Percentiles rank a stretch among this genome's conserved stretches.
Conservation (phyloP, 2,888 invertebrate species). For the Xylophagus ater region DNA sequence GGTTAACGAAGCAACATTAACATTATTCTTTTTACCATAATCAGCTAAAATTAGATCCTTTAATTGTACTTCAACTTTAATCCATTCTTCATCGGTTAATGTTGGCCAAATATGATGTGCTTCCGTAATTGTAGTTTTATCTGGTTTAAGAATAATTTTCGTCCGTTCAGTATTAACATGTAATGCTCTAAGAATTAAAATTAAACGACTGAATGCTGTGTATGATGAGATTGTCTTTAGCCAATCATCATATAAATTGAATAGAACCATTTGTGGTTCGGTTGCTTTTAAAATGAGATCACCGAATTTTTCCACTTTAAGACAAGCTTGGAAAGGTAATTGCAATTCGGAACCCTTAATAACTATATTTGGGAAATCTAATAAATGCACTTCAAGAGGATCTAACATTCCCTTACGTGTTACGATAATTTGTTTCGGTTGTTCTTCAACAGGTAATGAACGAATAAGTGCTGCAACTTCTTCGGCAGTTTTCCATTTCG, state of each 20-base stretch:
- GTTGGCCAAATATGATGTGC: constrained; percentile 99
- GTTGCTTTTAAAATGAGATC: constrained; percentile 98
- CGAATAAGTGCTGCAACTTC: constrained; percentile 99
- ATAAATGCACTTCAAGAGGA: constrained; percentile 95
- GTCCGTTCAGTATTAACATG: constrained; percentile 99
- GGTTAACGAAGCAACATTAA: constrained; percentile 96
- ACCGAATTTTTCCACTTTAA: constrained; percentile 98
- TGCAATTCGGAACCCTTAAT: constrained; percentile 99
- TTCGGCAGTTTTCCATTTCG: constrained; percentile 99
- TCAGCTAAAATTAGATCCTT: constrained; percentile 98
- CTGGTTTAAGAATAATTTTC: constrained; percentile 96
- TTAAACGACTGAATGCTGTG: constrained; percentile 95
- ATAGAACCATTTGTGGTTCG: constrained; percentile 99
- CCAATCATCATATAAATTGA: constrained; percentile 99
- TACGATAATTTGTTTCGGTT: constrained; percentile 99
- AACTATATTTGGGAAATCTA: constrained; percentile 99
- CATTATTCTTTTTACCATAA: constrained; percentile 99
- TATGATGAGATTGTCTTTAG: constrained; percentile 98
- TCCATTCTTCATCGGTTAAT: constrained; percentile 96
- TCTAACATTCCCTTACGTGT: constrained; percentile 99
- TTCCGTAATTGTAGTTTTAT: constrained; percentile 97
- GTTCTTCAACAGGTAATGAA: constrained; percentile 97
- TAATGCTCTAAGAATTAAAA: constrained; percentile 88
- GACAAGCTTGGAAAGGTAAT: constrained; percentile 95
- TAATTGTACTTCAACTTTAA: constrained; percentile 95